A percentile compares a stretch with the other conserved stretches of the same genome.
Evolutionary conservation across 2,888 invertebrate species (phyloP).

Genomic region (Pyrgus malvae): DNA sequence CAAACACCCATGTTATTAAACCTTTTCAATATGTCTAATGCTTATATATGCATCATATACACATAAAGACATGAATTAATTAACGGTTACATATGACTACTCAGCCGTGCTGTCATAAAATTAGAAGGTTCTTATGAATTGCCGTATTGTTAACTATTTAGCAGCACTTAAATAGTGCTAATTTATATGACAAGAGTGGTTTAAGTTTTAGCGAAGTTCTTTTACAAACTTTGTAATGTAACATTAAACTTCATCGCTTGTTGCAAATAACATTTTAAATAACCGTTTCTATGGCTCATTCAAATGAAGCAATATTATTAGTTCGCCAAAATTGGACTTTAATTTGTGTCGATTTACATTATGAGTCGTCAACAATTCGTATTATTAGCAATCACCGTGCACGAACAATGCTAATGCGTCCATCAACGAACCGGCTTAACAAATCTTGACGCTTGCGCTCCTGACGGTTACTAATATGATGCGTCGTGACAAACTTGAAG

Average conservation of each 20-base stretch:
- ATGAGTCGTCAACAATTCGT: conserved; percentile 51
- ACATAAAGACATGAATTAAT: conserved; percentile 36
- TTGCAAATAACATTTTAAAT: neutral
- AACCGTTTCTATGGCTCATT: conserved; percentile 20
- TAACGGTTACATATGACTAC: conserved; percentile 35
- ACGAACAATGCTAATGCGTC: conserved; percentile 54
- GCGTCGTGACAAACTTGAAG: conserved; percentile 47
- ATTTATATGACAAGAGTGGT: conserved; percentile 4
- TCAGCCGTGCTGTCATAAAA: conserved; percentile 29
- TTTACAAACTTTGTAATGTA: neutral
- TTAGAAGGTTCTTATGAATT: conserved; percentile 31
- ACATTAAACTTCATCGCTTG: neutral
- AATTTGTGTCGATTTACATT: conserved; percentile 43
- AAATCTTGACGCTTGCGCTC: conserved; percentile 64
- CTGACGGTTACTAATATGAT: conserved; percentile 51
- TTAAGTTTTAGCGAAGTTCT: neutral
- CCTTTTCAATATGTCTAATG: conserved; percentile 19
- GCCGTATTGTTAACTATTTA: conserved; percentile 20
- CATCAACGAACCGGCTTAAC: conserved; percentile 52
- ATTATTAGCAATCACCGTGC: conserved; percentile 68
- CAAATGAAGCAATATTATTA: conserved; percentile 26
- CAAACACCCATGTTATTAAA: conserved; percentile 36
- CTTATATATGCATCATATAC: conserved; percentile 24
- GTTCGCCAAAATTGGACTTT: conserved; percentile 39
- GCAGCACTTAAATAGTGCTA: conserved; percentile 25